Evolutionary conservation across 1,140 invertebrate species (phyloP), one percentile per base, ranked within the genome.

Genomic region (Trialeurodes vaporariorum): DNA sequence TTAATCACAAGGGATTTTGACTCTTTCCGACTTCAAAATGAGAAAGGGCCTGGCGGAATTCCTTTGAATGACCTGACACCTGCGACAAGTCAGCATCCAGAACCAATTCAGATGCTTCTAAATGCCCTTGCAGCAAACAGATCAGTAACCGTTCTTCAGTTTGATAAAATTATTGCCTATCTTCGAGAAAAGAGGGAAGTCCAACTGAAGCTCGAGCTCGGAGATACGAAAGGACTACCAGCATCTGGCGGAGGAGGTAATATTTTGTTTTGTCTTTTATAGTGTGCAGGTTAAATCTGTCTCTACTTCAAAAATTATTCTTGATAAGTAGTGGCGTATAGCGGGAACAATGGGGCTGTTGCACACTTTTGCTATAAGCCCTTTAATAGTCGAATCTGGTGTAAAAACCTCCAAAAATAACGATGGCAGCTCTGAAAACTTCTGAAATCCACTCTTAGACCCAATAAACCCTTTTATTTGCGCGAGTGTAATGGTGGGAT

Each of bases 1-100:
- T 80, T 96, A 59, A 82, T 96, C 34, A 82, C 83, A 24, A 83
- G 87, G 23, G 93, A 92, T 77, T 95, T 92, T 79, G 85, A 87
- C 64, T 84, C 84, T 65, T 91, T 92, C 76, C 86, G 91, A 74
- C 34, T 49, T 9, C 34, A 49, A 49, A 49, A 49, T 49, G 34
- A 49, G 17, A 81, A 82, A 67, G 83, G 84, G 21, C 69, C 70
- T 66, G 71, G 66, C 67, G 65, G 67, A 1, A 62, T 71, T 22
- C 65, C 70, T 12, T 25, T 69, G 26, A 69, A 70, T 1, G 69
- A 66, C 17, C 34, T 68, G 77, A 80, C 1, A 72, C 78, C 78
- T 34, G 67, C 79, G 60, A 79, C 78, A 49, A 82, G 84, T 58
- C 78, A 80, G 70, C 87, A 87, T 79, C 86, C 87, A 0, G 86